Percentiles rank a stretch among this genome's conserved stretches.
phyloP scores from a whole-genome alignment of 2,113 vertebrate genomes.

The Athene noctua region DNA sequence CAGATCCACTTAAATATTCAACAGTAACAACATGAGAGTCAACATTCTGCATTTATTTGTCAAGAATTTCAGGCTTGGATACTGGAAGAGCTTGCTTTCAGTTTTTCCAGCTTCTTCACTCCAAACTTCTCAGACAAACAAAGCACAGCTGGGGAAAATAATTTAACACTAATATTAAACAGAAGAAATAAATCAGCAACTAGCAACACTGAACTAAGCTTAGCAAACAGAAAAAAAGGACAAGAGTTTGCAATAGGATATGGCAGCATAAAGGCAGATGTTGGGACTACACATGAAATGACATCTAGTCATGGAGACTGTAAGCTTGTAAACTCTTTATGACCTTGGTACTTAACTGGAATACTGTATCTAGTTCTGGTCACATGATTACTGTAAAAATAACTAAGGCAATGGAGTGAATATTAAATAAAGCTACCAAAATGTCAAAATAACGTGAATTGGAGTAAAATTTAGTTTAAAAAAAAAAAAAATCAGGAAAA shows the following conservation, averaged over 20 bases:
- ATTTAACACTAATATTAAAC: background rate
- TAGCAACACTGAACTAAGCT: background rate
- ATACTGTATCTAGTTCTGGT: background rate
- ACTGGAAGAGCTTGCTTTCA: background rate
- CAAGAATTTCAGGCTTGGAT: background rate
- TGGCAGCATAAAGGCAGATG: background rate
- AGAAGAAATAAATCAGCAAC: background rate
- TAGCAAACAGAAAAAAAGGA: background rate
- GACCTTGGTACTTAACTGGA: background rate
- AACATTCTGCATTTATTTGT: background rate
- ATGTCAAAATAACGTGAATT: background rate
- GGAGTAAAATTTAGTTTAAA: background rate
- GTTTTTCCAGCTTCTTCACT: background rate
- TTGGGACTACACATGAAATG: background rate
- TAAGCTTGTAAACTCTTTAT: background rate
- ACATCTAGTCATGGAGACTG: background rate
- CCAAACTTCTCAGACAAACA: background rate
- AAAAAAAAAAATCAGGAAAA: background rate
- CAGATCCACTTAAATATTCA: background rate
- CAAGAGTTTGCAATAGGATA: background rate
- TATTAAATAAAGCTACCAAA: background rate
- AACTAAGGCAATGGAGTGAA: background rate
- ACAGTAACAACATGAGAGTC: background rate
- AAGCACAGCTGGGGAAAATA: background rate
- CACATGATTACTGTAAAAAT: background rate